Evolutionary conservation across 2,797 vertebrate species (phyloP).

Genomic region (Mormyrus hasselquistii): DNA sequence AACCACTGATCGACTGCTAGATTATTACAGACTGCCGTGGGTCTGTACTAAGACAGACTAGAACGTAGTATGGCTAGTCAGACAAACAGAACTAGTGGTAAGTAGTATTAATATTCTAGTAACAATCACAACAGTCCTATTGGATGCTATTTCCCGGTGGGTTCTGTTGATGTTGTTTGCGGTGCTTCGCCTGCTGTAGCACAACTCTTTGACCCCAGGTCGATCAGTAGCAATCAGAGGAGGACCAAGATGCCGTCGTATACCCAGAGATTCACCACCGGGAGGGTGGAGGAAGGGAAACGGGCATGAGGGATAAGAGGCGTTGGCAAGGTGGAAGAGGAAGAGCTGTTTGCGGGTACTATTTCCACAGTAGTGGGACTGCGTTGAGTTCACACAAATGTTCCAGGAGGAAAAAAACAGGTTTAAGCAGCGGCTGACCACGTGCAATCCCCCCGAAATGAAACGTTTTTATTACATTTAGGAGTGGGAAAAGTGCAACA

Average conservation of each 20-base stretch:
- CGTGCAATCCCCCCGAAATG: conserved; percentile 30
- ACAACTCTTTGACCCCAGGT: background rate
- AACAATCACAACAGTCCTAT: conserved; percentile 29
- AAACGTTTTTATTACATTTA: conserved; percentile 38
- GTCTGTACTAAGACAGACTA: conserved; percentile 37
- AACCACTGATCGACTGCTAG: conserved; percentile 50
- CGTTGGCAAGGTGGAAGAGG: background rate
- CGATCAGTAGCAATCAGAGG: background rate
- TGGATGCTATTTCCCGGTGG: background rate
- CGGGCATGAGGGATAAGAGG: conserved; percentile 39
- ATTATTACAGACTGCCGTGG: conserved; percentile 38
- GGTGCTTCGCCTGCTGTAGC: background rate
- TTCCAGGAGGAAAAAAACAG: background rate
- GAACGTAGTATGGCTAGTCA: conserved; percentile 40
- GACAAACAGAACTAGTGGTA: conserved; percentile 50
- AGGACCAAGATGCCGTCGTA: background rate
- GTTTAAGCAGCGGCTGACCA: background rate
- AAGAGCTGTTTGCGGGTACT: background rate
- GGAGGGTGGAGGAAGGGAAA: conserved; percentile 17
- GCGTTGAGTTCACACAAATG: background rate
- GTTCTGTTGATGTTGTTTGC: background rate
- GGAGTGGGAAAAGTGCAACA: conserved; percentile 49
- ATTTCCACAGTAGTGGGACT: background rate
- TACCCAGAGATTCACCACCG: background rate
- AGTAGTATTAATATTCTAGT: conserved; percentile 47